Evolutionary conservation across 2,113 vertebrate genomes (phyloP), one percentile per base, ranked within the genome.

Genomic region (Ameiurus melas): DNA sequence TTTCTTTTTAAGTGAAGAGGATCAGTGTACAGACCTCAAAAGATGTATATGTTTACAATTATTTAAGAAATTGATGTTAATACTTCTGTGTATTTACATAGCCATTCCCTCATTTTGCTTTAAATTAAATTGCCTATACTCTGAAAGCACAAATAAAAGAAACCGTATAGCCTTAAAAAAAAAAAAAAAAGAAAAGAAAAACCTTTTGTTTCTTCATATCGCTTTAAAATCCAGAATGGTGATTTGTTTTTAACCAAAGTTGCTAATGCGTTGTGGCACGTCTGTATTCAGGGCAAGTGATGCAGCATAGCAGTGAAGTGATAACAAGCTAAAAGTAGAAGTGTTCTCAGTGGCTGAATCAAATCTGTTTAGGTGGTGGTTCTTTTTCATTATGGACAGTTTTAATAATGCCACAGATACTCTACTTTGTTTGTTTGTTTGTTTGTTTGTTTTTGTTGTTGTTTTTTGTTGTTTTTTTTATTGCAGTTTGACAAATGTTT

Each of bases 21-120:
- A 97, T 97, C 96, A 93, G 90, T 96, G 95, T 95, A 94, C 96
- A 96, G 97, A 97, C 96, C 97, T 98, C 97, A 96, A 96, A 96
- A 97, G 97, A 98, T 99, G 97, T 98, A 97, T 96, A 98, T 99
- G 98, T 99, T 99, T 99, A 99, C 98, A 98, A 98, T 89, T 98
- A 99, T 99, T 99, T 99, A 99, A 96, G 96, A 95, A 96, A 96
- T 97, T 94, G 95, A 94, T 98, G 97, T 99, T 97, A 95, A 98
- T 98, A 98, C 97, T 97, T 94, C 95, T 96, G 94, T 96, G 95
- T 96, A 97, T 97, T 97, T 97, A 95, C 97, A 96, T 97, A 96
- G 95, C 94, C 93, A 92, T 96, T 96, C 95, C 95, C 95, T 96
- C 94, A 94, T 94, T 91, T 94, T 95, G 94, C 94, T 95, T 93